These are phyloP conservation scores for Caenorhabditis briggsae DNA, from an alignment of 1,140 invertebrate species.

Conservation along the genomic window DNA sequence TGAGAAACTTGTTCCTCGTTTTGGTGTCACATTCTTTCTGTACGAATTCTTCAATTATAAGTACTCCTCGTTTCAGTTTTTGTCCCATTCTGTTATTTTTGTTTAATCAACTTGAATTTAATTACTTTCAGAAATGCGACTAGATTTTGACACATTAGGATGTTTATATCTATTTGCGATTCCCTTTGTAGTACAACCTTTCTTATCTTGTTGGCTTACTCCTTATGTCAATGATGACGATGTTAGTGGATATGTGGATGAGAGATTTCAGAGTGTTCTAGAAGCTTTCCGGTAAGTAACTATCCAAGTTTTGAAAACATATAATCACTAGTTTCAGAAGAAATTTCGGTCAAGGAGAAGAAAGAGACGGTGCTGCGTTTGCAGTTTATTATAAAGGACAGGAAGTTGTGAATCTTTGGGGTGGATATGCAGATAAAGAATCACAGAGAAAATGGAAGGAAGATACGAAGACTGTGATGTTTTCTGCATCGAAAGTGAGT, in stretches of 20 bases:
- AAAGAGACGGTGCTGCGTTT: conserved; percentile 76
- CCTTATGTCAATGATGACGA: conserved; percentile 49
- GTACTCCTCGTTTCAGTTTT: too few species aligned
- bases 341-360: conserved; percentile 70
- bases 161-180: conserved; percentile 14
- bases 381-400: conserved; percentile 73
- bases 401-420: conserved; percentile 78
- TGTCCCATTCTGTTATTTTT: too few species aligned
- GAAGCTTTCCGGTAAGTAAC: conserved; percentile 51
- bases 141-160: conserved; percentile 15
- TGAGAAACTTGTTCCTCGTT: background rate
- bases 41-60: too few species aligned
- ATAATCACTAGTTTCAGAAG: conserved; percentile 56
- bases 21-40: too few species aligned
- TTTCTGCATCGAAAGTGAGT: conserved; percentile 71
- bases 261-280: conserved; percentile 50
- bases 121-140: conserved; percentile 7
- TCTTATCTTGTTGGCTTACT: conserved; percentile 41
- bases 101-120: too few species aligned
- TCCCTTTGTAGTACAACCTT: conserved; percentile 23
- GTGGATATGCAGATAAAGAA: conserved; percentile 77
- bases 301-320: conserved; percentile 1
- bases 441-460: conserved; percentile 65
- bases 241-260: conserved; percentile 58
- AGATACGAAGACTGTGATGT: conserved; percentile 69